These are phyloP conservation scores for Dinothrombium tinctorium DNA, from an alignment of 1,140 invertebrate genomes.

Conservation along the genomic window DNA sequence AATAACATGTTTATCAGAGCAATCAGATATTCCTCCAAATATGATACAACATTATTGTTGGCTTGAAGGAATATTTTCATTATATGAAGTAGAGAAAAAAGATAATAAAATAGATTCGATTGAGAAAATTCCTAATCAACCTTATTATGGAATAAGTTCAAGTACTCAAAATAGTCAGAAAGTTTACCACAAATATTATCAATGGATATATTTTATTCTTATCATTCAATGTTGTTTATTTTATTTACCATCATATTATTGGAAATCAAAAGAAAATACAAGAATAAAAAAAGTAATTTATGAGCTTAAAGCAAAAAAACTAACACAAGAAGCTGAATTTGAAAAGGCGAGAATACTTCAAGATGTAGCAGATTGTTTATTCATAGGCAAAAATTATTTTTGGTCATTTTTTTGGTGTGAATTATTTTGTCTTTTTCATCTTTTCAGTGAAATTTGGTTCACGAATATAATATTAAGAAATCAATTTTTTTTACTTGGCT, in stretches of 20 bases:
- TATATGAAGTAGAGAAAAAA: no score
- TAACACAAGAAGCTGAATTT: not conserved
- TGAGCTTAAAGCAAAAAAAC: not conserved
- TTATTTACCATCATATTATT: not conserved
- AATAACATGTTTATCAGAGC: no score
- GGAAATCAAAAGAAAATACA: not conserved
- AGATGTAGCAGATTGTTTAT: not conserved
- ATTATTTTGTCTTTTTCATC: not conserved
- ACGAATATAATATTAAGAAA: not conserved
- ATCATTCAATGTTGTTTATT: not conserved
- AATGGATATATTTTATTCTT: not conserved
- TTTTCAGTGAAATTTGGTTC: not conserved
- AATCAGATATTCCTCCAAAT: no score
- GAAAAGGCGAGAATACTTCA: not conserved
- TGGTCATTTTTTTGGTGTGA: not conserved
- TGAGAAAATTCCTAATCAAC: no score
- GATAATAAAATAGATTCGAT: no score
- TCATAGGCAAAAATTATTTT: not conserved
- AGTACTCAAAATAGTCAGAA: not conserved
- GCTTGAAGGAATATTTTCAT: not conserved
- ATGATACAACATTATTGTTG: not conserved
- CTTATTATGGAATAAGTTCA: no score
- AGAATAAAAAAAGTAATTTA: not conserved
- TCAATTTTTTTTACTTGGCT: not conserved
- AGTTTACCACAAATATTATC: not conserved